These are phyloP conservation scores for Zenarchopterus dispar DNA, from an alignment of 2,797 vertebrate species.

Conservation along the genomic window DNA sequence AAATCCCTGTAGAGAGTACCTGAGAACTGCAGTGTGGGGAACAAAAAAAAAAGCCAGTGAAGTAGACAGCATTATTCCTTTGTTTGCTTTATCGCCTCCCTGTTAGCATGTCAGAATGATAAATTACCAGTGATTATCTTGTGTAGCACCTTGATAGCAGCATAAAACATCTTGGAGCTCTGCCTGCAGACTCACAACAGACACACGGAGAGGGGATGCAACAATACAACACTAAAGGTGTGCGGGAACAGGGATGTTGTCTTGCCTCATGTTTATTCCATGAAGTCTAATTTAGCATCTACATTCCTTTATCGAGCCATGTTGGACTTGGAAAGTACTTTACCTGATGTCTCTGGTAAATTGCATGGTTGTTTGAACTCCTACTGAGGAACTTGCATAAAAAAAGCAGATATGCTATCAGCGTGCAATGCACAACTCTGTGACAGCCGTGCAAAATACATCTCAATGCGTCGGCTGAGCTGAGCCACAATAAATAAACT, in stretches of 20 bases:
- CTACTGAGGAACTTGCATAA: slow-evolving; percentile 40
- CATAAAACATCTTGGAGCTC: slow-evolving; percentile 44
- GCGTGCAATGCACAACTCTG: slow-evolving; percentile 9
- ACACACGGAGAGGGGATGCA: slow-evolving; percentile 22
- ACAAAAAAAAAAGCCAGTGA: slow-evolving; percentile 29
- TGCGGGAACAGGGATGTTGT: slow-evolving; percentile 29
- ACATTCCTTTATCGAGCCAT: slow-evolving; percentile 15
- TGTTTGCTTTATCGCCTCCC: slow-evolving; percentile 64
- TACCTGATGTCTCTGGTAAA: slow-evolving; percentile 32
- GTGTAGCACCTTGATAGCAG: slow-evolving; percentile 40
- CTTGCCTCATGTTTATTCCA: slow-evolving; percentile 60
- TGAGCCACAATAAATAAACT: slow-evolving; percentile 16
- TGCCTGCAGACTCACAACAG: slow-evolving; percentile 33
- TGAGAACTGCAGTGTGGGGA: slow-evolving; percentile 13
- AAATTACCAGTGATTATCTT: slow-evolving; percentile 69
- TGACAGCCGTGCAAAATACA: slow-evolving; percentile 36
- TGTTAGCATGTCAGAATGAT: slow-evolving; percentile 71
- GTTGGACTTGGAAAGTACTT: slow-evolving; percentile 43
- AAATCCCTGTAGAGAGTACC: slow-evolving; percentile 42
- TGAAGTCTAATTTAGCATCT: slow-evolving; percentile 49
- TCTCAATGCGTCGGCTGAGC: slow-evolving; percentile 26
- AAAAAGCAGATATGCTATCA: slow-evolving; percentile 38
- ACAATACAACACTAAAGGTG: slow-evolving; percentile 38
- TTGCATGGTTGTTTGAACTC: slow-evolving; percentile 35
- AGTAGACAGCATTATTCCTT: slow-evolving; percentile 44